Percentiles rank a stretch among this genome's conserved stretches.
Conservation (phyloP, 2,888 invertebrate species). For the Enchytraeus crypticus region DNA sequence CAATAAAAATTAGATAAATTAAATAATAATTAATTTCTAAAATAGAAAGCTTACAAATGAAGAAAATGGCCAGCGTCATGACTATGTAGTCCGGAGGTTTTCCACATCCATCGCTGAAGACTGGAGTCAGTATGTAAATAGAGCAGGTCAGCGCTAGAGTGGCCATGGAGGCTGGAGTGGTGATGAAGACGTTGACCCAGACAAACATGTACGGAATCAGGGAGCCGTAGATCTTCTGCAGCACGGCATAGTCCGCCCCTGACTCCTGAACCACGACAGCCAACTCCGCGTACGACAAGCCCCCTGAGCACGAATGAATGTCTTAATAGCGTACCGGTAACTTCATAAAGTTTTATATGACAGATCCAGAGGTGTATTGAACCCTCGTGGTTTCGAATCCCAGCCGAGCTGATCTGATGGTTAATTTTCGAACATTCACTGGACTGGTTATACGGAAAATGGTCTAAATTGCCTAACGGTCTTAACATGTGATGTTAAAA, state of each 20-base stretch:
- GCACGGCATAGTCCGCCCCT: constrained; percentile 71
- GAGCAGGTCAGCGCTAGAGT: constrained; percentile 50
- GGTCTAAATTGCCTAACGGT: too few relatives aligned
- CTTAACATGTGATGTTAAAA: too few relatives aligned
- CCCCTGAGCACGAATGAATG: too few relatives aligned
- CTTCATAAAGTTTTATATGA: too few relatives aligned
- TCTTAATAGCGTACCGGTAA: too few relatives aligned
- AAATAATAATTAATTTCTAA: too few relatives aligned
- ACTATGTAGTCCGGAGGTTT: constrained; percentile 8
- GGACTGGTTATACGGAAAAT: too few relatives aligned
- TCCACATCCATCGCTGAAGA: constrained; percentile 33
- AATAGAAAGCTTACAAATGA: constrained; percentile 28
- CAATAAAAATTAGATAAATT: too few relatives aligned
- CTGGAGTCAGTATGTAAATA: constrained; percentile 34
- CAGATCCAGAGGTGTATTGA: too few relatives aligned
- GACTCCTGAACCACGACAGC: constrained; percentile 68
- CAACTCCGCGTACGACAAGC: constrained; percentile 56
- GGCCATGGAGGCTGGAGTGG: constrained; percentile 47
- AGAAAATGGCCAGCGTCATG: constrained; percentile 50
- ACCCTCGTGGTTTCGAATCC: too few relatives aligned
- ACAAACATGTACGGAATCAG: constrained; percentile 61
- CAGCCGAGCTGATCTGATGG: too few relatives aligned
- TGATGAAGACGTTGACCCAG: constrained; percentile 48
- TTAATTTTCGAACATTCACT: too few relatives aligned
- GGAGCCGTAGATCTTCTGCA: constrained; percentile 56